Base-by-base conservation (phyloP, 2,797 vertebrate species). In the Onychomys torridus region DNA sequence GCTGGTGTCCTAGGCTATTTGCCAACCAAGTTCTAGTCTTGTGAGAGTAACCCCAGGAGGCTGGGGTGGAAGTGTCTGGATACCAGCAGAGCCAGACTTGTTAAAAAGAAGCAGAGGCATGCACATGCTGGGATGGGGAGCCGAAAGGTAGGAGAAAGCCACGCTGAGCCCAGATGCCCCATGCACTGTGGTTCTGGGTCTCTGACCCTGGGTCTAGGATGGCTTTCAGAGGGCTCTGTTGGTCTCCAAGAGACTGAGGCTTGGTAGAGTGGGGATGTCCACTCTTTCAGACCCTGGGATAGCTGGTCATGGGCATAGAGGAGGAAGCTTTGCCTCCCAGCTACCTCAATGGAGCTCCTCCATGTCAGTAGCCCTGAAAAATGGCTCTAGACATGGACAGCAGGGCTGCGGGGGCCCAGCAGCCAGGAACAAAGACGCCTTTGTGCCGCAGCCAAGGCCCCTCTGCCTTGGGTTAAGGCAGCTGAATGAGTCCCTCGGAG, bases 381-480 rank as follows among this genome's bases (percentile, higher is more conserved):
- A 57, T 34, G 34, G 94, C 94, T 97, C 97, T 96, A 94, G 96
- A 96, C 96, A 79, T 79, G 79, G 96, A 95, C 73, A 93, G 97
- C 81, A 92, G 97, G 97, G 96, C 96, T 96, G 63, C 97, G 0
- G 97, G 97, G 98, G 97, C 97, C 96, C 91, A 92, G 98, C 95
- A 85, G 95, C 95, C 43, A 29, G 82, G 93, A 97, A 98, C 98
- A 98, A 98, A 98, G 91, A 93, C 84, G 89, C 96, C 97, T 98
- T 98, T 98, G 98, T 98, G 96, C 96, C 71, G 16, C 40, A 3
- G 12, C 89, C 92, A 96, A 95, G 94, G 95, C 96, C 98, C 96
- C 92, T 90, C 97, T 96, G 98, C 98, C 97, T 86, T 97, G 98
- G 98, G 98, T 97, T 96, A 96, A 92, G 43, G 88, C 90, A 73